phyloP scores from a whole-genome alignment of 2,797 vertebrate genomes.

The Hyperoplus immaculatus region DNA sequence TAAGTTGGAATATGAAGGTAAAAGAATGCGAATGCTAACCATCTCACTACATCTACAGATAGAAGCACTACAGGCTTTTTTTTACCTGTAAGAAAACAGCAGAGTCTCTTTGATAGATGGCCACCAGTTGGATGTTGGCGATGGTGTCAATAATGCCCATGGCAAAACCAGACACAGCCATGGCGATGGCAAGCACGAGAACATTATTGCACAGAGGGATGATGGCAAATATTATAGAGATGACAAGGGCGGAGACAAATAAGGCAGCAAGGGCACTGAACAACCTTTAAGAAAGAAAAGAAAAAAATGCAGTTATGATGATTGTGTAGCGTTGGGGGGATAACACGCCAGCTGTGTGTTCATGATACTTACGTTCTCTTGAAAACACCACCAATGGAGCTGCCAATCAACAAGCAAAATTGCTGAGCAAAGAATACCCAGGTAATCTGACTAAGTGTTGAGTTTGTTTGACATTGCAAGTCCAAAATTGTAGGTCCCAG shows the following conservation, averaged over 20 bases:
- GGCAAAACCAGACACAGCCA: conserved; percentile 95
- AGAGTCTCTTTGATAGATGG: conserved; percentile 96
- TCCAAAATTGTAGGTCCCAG: conserved; percentile 97
- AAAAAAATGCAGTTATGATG: conserved; percentile 1
- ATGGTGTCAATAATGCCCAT: conserved; percentile 99
- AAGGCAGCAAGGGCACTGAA: conserved; percentile 90
- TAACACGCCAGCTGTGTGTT: neutral
- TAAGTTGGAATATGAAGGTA: neutral
- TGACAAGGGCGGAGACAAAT: conserved; percentile 90
- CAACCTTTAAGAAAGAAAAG: conserved; percentile 84
- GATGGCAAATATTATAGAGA: conserved; percentile 95
- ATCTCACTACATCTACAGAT: neutral
- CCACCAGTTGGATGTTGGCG: conserved; percentile 96
- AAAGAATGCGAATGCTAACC: neutral
- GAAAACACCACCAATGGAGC: conserved; percentile 92
- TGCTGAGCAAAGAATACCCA: conserved; percentile 99
- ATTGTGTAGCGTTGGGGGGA: neutral
- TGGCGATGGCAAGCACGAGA: conserved; percentile 91
- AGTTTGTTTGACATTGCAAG: conserved; percentile 95
- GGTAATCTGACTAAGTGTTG: conserved; percentile 94
- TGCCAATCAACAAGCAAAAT: conserved; percentile 94
- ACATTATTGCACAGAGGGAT: conserved; percentile 94
- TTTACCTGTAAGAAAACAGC: conserved; percentile 96
- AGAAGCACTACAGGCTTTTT: neutral
- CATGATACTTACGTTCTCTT: conserved; percentile 91